A percentile compares a stretch with the other conserved stretches of the same genome.
phyloP scores from a whole-genome alignment of 1,140 invertebrate genomes.

The Cotesia typhae region DNA sequence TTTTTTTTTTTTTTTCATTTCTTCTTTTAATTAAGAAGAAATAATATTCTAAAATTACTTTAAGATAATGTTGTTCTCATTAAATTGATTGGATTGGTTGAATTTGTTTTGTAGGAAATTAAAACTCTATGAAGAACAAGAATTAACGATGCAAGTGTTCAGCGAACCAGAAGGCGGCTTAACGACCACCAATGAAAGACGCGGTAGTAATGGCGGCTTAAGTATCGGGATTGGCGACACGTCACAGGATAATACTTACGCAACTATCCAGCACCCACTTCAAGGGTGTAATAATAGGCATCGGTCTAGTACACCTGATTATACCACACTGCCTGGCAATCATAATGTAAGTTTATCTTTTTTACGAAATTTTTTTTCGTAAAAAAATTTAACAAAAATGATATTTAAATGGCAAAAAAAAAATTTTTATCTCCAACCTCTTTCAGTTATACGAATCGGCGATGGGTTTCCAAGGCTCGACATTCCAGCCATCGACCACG shows the following conservation, averaged over 20 bases:
- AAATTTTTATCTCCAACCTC: too few relatives aligned
- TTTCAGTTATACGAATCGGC: conserved; percentile 71
- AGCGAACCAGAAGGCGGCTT: conserved; percentile 75
- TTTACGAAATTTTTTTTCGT: too few relatives aligned
- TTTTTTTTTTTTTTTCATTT: background rate
- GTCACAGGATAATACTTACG: conserved; percentile 83
- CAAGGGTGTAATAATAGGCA: conserved; percentile 58
- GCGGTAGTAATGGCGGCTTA: conserved; percentile 62
- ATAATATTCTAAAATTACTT: too few relatives aligned
- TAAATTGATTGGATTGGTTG: conserved; percentile 33
- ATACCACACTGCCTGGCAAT: conserved; percentile 74
- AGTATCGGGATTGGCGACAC: conserved; percentile 62
- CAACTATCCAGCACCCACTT: conserved; percentile 81
- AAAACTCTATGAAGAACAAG: conserved; percentile 91
- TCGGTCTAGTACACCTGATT: conserved; percentile 73
- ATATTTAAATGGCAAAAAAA: too few relatives aligned
- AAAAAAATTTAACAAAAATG: too few relatives aligned
- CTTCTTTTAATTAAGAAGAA: background rate
- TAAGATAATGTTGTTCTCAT: background rate
- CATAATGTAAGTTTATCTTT: conserved; percentile 50
- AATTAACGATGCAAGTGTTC: conserved; percentile 92
- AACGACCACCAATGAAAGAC: conserved; percentile 62
- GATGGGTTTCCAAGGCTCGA: conserved; percentile 76
- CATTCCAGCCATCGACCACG: conserved; percentile 71
- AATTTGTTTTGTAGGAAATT: conserved; percentile 72